These are phyloP conservation scores for Simalia tracyae DNA, from an alignment of 2,797 vertebrate species.

Conservation along the genomic window DNA sequence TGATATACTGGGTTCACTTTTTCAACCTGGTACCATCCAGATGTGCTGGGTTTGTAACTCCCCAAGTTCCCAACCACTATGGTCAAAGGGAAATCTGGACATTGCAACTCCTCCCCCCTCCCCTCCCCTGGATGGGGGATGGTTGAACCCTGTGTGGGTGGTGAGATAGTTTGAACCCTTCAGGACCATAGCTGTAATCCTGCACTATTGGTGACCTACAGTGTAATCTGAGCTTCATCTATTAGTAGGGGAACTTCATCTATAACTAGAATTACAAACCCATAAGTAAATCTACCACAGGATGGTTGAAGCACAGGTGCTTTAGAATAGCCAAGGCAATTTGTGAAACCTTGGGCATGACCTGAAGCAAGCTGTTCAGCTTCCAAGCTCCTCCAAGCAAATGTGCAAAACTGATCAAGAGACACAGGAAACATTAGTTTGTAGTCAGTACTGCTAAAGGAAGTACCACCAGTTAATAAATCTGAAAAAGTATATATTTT, in stretches of 20 bases:
- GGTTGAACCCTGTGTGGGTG: neutral
- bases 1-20: constrained; percentile 19
- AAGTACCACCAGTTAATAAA: neutral
- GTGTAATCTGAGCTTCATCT: neutral
- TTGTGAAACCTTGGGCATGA: neutral
- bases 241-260: neutral
- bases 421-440: neutral
- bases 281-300: neutral
- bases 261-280: neutral
- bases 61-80: neutral
- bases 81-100: neutral
- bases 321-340: neutral
- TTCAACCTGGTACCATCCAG: neutral
- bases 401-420: neutral
- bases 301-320: neutral
- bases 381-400: neutral
- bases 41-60: neutral
- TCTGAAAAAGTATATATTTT: neutral
- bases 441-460: neutral
- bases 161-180: neutral
- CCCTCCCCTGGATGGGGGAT: neutral
- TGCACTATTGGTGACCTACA: neutral
- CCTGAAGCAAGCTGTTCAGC: neutral
- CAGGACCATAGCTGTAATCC: neutral
- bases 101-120: neutral